A percentile compares a stretch with the other conserved stretches of the same genome.
phyloP scores from a whole-genome alignment of 1,140 invertebrate genomes.

The Philopotamus ludificatus region DNA sequence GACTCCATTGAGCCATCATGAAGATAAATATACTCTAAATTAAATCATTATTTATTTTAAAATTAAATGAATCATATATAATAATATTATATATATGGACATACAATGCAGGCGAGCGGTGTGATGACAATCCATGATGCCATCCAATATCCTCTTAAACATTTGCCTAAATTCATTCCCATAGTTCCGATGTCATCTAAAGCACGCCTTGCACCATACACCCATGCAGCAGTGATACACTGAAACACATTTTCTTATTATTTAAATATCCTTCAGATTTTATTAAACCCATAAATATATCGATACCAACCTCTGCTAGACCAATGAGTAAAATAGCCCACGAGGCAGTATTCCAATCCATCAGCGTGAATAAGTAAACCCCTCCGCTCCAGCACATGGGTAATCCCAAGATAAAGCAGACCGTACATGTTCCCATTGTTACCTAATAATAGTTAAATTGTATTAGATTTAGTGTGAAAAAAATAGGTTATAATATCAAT shows the following conservation, averaged over 20 bases:
- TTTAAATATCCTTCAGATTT: not conserved
- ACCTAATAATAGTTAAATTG: too few relatives aligned
- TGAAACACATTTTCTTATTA: conserved; percentile 17
- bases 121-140: conserved; percentile 58
- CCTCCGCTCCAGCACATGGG: conserved; percentile 72
- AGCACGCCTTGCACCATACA: conserved; percentile 66
- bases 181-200: conserved; percentile 58
- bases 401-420: conserved; percentile 64
- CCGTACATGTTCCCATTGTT: conserved; percentile 60
- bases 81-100: conserved; percentile 43
- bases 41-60: conserved; percentile 12
- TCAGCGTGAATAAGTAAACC: conserved; percentile 71
- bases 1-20: conserved; percentile 63
- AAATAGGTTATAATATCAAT: too few relatives aligned
- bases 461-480: too few relatives aligned
- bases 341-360: conserved; percentile 83
- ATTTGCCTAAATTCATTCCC: conserved; percentile 57
- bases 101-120: conserved; percentile 58
- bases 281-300: too few relatives aligned
- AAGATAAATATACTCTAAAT: conserved; percentile 58
- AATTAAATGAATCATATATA: conserved; percentile 48
- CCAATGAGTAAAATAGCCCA: conserved; percentile 79
- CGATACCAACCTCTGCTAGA: conserved; percentile 59
- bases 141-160: conserved; percentile 58
- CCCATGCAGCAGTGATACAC: conserved; percentile 65